Base-by-base conservation (phyloP, 2,888 invertebrate genomes). In the Drosophila picticornis region DNA sequence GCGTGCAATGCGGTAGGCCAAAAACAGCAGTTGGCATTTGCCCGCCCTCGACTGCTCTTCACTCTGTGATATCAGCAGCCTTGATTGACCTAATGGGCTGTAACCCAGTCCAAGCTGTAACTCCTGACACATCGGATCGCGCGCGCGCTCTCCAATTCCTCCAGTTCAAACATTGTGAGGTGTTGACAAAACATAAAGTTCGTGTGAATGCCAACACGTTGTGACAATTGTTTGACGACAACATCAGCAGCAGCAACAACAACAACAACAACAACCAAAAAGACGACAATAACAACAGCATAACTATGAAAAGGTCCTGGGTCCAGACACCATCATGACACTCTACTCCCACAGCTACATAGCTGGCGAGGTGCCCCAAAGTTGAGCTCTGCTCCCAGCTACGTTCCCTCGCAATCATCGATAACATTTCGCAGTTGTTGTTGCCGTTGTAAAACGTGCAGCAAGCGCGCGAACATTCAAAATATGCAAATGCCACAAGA, bases 131-230 rank as follows among this genome's bases (percentile, higher is more conserved):
- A 27, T 61, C 46, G 46, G 25, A 16, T 27, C 40, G 36, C 61
- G 34, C 56, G 34, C n/a, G 4, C 25, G 25, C 7, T 25, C 16
- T 7, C 46, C 46, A 25, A 46, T 38, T 51, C 36, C 55, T 43
- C 13, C 38, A 32, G 43, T 38, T 36, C 43, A 73, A 64, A 77
- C 69, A 73, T 71, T 75, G 72, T 58, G 62, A 91, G 91, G 90
- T 91, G 90, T 88, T 90, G 90, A 76, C 80, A 81, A 83, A 90
- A 91, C 91, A 91, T 84, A 90, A 86, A 91, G 87, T 91, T 91
- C 91, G 91, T 91, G 91, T 91, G 91, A 91, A 91, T 91, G 83
- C 91, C 91, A 86, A 91, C 90, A 91, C 87, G 88, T 75, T 90
- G 87, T 82, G 91, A 88, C 88, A 90, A 90, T 85, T 90, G 88